These are phyloP conservation scores for Tenebrosternarchus preto DNA, from an alignment of 2,113 vertebrate species.

Conservation along the genomic window DNA sequence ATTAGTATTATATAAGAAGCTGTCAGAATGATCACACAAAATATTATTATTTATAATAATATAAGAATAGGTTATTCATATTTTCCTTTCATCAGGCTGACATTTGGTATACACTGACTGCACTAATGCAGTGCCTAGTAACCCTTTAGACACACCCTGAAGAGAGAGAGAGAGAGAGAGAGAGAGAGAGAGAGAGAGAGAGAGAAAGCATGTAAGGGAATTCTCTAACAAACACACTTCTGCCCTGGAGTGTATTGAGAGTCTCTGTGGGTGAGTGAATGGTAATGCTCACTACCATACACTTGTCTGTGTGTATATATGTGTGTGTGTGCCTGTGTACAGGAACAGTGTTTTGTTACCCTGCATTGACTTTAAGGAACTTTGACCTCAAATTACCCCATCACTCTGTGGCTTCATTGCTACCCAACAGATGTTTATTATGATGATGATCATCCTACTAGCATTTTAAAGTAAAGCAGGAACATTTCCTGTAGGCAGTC, in stretches of 20 bases:
- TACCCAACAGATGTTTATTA: no score
- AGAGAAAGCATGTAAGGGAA: no score
- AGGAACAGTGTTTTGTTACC: slow-evolving; percentile 24
- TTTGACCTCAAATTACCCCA: slow-evolving; percentile 31
- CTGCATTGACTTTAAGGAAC: slow-evolving; percentile 31
- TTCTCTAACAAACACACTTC: neutral
- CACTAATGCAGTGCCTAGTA: slow-evolving; percentile 17
- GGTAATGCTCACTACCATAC: neutral
- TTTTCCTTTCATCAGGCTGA: slow-evolving; percentile 24
- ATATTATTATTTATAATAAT: no score
- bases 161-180: no score
- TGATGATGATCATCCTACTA: neutral
- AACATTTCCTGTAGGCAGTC: no score
- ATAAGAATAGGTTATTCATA: slow-evolving; percentile 10
- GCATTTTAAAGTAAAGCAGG: neutral
- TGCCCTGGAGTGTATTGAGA: slow-evolving; percentile 11
- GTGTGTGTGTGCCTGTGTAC: slow-evolving; percentile 4
- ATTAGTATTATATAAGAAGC: neutral
- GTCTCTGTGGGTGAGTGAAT: no score
- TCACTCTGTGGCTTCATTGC: neutral
- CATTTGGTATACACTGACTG: slow-evolving; percentile 5
- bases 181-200: no score
- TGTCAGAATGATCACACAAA: neutral
- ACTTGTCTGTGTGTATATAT: neutral
- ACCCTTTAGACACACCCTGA: slow-evolving; percentile 38